Evolutionary conservation across 2,888 invertebrate genomes (phyloP).

Genomic region (Drosophila merina): DNA sequence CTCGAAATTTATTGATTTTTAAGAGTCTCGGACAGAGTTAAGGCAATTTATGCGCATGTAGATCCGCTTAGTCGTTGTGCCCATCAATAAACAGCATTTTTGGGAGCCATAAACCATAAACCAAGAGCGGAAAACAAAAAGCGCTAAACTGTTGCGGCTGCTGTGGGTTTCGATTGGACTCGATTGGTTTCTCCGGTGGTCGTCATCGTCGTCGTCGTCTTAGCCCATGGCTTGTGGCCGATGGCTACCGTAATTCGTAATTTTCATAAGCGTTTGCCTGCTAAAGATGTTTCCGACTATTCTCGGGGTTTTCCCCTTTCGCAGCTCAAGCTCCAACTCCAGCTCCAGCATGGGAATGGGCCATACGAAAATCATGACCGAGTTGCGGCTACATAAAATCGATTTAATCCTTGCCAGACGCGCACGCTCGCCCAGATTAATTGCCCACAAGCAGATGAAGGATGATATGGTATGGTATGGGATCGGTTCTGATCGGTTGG

Average conservation of each 20-base stretch:
- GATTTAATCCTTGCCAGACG: conserved; percentile 74
- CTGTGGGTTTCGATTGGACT: conserved; percentile 47
- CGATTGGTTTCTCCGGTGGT: conserved; percentile 26
- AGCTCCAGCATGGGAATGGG: conserved; percentile 19
- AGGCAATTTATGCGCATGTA: conserved; percentile 56
- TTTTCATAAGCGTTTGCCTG: conserved; percentile 56
- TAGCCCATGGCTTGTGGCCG: conserved; percentile 16
- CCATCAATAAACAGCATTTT: conserved; percentile 71
- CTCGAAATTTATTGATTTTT: conserved; percentile 77
- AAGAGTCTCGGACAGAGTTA: conserved; percentile 59
- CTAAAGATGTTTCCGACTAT: conserved; percentile 27
- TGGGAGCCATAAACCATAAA: conserved; percentile 60
- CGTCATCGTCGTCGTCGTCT: conserved; percentile 2
- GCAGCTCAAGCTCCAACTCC: conserved; percentile 38
- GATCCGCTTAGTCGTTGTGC: conserved; percentile 74
- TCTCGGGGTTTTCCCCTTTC: conserved; percentile 22
- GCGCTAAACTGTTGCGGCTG: conserved; percentile 70
- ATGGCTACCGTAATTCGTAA: conserved; percentile 66
- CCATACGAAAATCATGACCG: conserved; percentile 54
- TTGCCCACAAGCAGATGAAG: conserved; percentile 60
- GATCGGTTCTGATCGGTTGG: conserved; percentile 9
- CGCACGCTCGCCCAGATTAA: conserved; percentile 73
- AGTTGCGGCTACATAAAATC: conserved; percentile 65
- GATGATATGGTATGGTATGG: conserved; percentile 15
- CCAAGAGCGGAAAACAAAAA: conserved; percentile 50